Percentiles rank a stretch among this genome's conserved stretches.
phyloP scores from a whole-genome alignment of 1,140 invertebrate genomes.

The Caenorhabditis latens region DNA sequence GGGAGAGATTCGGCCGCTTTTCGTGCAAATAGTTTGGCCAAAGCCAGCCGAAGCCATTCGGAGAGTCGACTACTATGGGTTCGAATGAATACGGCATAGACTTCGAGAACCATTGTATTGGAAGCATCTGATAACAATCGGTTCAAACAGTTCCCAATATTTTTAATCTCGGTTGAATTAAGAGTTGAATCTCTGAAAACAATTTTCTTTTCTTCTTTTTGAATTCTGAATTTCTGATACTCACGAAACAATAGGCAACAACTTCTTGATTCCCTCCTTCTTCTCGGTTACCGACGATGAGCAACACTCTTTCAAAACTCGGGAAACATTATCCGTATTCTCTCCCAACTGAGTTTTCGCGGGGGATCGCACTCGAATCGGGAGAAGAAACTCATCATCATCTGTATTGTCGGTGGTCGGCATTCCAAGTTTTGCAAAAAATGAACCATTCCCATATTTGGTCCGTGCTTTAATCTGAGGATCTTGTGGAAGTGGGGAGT shows the following conservation, averaged over 20 bases:
- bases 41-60: slow-evolving; percentile 31
- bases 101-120: slow-evolving; percentile 21
- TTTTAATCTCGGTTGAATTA: slow-evolving; percentile 4
- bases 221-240: background rate
- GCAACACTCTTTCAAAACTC: slow-evolving; percentile 35
- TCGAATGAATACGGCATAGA: slow-evolving; percentile 28
- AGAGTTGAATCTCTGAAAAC: slow-evolving; percentile 32
- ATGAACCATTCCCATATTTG: slow-evolving; percentile 45
- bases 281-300: slow-evolving; percentile 23
- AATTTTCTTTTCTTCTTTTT: background rate
- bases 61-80: slow-evolving; percentile 22
- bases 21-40: slow-evolving; percentile 14
- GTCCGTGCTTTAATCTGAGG: background rate
- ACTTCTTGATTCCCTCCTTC: slow-evolving; percentile 40
- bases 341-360: background rate
- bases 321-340: background rate
- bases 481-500: slow-evolving; percentile 5
- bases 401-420: background rate
- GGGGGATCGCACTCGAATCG: slow-evolving; percentile 3
- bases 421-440: slow-evolving; percentile 39
- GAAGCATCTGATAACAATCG: slow-evolving; percentile 23
- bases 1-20: slow-evolving; percentile 19
- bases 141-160: slow-evolving; percentile 39
- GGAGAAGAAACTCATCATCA: slow-evolving; percentile 20
- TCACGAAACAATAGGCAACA: slow-evolving; percentile 30